These are phyloP conservation scores for Clarias macrocephalus DNA, from an alignment of 2,113 vertebrate species.

Conservation along the genomic window DNA sequence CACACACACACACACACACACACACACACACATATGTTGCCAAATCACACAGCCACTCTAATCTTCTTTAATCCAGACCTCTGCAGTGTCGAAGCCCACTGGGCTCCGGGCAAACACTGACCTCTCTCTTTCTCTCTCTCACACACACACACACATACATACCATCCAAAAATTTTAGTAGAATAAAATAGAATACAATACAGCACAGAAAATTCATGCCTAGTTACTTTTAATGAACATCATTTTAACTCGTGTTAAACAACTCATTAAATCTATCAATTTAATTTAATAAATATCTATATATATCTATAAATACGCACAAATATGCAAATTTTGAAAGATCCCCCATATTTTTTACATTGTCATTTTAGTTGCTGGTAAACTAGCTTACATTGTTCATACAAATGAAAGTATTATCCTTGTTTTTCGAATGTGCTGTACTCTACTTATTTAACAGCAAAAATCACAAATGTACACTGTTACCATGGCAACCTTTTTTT, in stretches of 20 bases:
- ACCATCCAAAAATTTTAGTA: not conserved
- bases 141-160: not conserved
- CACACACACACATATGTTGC: constrained; percentile 47
- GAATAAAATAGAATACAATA: not conserved
- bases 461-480: not conserved
- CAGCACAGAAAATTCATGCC: not conserved
- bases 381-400: not conserved
- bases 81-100: constrained; percentile 45
- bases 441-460: not conserved
- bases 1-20: too few relatives aligned
- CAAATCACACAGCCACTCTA: constrained; percentile 67
- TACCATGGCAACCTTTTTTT: not conserved
- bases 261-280: not conserved
- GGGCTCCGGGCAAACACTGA: constrained; percentile 25
- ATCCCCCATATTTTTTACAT: not conserved
- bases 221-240: not conserved
- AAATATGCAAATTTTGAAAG: not conserved
- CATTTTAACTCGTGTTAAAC: not conserved
- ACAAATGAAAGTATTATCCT: not conserved
- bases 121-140: not conserved
- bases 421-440: not conserved
- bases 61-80: constrained; percentile 74
- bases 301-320: not conserved
- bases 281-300: not conserved
- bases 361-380: not conserved